Evolutionary conservation across 2,113 vertebrate genomes (phyloP), one percentile per base, ranked within the genome.

Genomic region (rabbit (Oryctolagus cuniculus)): DNA sequence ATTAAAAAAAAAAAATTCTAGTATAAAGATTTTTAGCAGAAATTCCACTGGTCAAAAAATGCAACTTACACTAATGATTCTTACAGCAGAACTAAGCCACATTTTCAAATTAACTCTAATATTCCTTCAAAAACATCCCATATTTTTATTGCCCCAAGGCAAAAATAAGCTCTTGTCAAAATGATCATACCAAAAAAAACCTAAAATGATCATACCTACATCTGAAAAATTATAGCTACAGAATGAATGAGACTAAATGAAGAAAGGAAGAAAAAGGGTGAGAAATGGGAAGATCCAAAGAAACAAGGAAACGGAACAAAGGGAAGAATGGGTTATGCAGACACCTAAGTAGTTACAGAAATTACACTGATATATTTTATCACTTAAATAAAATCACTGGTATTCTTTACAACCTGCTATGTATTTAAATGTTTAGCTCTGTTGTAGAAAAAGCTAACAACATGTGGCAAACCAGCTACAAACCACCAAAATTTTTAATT

Each of bases 321-420:
- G 74, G 22, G 12, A 91, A 13, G 11, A 79, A 90, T 80, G 44
- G 77, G 82, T 73, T 49, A 63, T 90, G n/a, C 2, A 82, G 78
- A 96, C 55, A 84, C 16, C 38, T 70, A 89, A 83, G 21, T 61
- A 87, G 34, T 67, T 36, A 87, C 0, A 66, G 19, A 91, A 77
- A n/a, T 70, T 25, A 90, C 34, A 95, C 53, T 85, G 94, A 95
- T 67, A 38, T 2, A 72, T 90, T 82, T 92, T 55, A 82, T 87
- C 63, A 93, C 61, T 74, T 49, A 77, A 84, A 93, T 44, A 85
- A 36, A 51, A 34, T 61, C 19, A 44, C 10, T 93, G 66, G 64
- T 89, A 49, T 85, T 77, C 91, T 53, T 69, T 79, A 96, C 16
- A 92, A 80, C 72, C 31, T 72, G 22, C 27, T 79, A 89, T 84